A percentile compares a stretch with the other conserved stretches of the same genome.
Evolutionary conservation across 2,888 invertebrate species (phyloP).

Genomic region (Tetropium fuscum): DNA sequence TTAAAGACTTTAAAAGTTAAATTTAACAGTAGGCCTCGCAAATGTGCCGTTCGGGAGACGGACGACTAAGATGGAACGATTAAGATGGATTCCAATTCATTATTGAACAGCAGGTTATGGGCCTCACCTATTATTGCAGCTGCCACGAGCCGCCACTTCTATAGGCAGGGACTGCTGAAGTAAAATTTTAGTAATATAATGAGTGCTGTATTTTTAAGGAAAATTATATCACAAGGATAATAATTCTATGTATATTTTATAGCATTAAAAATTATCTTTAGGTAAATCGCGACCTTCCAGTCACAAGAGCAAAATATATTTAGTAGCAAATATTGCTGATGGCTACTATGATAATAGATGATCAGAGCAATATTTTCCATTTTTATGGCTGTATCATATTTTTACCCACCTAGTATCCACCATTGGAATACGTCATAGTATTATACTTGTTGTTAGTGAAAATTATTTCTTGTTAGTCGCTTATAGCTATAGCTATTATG

Average conservation of each 20-base stretch:
- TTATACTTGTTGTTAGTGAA: slow-evolving; percentile 17
- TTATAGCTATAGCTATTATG: slow-evolving; percentile 38
- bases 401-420: not conserved
- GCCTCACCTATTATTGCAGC: too few relatives aligned
- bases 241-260: not conserved
- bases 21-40: too few relatives aligned
- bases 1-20: too few relatives aligned
- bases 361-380: slow-evolving; percentile 1
- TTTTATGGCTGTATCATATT: not conserved
- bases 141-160: too few relatives aligned
- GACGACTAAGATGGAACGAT: too few relatives aligned
- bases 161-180: too few relatives aligned
- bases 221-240: not conserved
- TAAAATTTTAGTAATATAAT: too few relatives aligned
- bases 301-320: not conserved
- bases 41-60: too few relatives aligned
- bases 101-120: too few relatives aligned
- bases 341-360: not conserved
- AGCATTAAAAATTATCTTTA: not conserved
- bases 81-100: too few relatives aligned
- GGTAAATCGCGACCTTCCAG: not conserved
- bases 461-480: slow-evolving; percentile 29
- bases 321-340: not conserved
- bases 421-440: not conserved
- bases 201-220: too few relatives aligned